phyloP scores from a whole-genome alignment of 2,888 invertebrate genomes.

The Zygogramma bicolorata region DNA sequence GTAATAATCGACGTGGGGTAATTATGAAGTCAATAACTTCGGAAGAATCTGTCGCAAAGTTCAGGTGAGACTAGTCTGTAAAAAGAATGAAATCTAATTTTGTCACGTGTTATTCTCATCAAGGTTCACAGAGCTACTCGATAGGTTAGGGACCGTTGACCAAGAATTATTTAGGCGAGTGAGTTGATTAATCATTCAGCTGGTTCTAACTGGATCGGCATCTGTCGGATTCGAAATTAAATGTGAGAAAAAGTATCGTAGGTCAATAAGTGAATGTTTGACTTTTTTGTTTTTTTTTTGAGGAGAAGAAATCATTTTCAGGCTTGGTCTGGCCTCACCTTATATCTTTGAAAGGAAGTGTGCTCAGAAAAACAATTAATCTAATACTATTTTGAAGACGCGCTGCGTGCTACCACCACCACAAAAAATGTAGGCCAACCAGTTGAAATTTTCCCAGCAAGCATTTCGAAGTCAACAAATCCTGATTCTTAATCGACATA shows the following conservation, averaged over 20 bases:
- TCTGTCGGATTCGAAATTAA: neutral
- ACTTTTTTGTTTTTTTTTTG: neutral
- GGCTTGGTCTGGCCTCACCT: too few species aligned
- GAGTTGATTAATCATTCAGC: neutral
- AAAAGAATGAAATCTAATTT: neutral
- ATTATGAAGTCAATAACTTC: slow-evolving; percentile 5
- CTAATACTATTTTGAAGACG: too few species aligned
- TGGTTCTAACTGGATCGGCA: neutral
- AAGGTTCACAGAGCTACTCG: neutral
- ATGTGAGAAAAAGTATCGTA: neutral
- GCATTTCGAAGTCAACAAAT: too few species aligned
- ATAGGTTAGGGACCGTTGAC: neutral
- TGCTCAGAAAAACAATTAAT: too few species aligned
- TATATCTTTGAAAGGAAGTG: too few species aligned
- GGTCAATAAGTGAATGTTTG: neutral
- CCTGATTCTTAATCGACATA: too few species aligned
- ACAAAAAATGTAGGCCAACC: too few species aligned
- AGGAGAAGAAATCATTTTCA: neutral
- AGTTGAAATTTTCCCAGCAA: too few species aligned
- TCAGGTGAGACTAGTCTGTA: neutral
- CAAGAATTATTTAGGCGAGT: neutral
- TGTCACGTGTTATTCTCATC: neutral
- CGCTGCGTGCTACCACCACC: too few species aligned
- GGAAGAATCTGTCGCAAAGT: neutral
- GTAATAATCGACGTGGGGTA: neutral